These are phyloP conservation scores for Drosophila quadrilineata DNA, from an alignment of 1,140 invertebrate species.

Conservation along the genomic window DNA sequence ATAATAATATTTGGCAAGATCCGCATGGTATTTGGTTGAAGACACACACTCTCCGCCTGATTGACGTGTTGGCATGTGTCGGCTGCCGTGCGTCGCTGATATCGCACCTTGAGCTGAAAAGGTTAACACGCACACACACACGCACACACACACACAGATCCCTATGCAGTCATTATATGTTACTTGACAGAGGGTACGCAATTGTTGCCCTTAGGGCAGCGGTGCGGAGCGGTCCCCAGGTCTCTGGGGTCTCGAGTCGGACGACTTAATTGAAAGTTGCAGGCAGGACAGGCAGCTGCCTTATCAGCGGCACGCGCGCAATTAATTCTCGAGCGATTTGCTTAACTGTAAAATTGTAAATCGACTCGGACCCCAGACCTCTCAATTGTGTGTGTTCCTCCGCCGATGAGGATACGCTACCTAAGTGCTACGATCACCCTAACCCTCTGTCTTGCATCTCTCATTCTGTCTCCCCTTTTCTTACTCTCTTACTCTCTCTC, in stretches of 20 bases:
- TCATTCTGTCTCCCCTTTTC: neutral
- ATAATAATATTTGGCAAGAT: too few species aligned
- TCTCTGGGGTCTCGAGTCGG: too few species aligned
- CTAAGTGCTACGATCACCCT: too few species aligned
- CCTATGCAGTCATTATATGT: too few species aligned
- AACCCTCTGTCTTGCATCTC: slow-evolving; percentile 16
- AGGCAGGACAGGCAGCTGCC: slow-evolving; percentile 38
- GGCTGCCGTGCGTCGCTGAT: slow-evolving; percentile 50
- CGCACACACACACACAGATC: neutral
- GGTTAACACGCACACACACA: slow-evolving; percentile 15
- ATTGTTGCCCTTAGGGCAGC: neutral
- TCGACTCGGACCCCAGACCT: too few species aligned
- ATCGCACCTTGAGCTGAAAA: slow-evolving; percentile 51
- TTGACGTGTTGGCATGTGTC: slow-evolving; percentile 53
- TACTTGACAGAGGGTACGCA: slow-evolving; percentile 2
- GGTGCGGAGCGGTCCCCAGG: neutral
- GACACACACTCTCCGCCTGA: neutral
- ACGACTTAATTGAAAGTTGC: slow-evolving; percentile 44
- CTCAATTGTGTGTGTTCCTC: too few species aligned
- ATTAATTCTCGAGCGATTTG: slow-evolving; percentile 65
- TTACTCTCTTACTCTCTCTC: neutral
- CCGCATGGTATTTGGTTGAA: too few species aligned
- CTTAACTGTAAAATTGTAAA: slow-evolving; percentile 62
- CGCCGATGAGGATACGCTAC: too few species aligned
- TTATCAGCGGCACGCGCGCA: slow-evolving; percentile 49